Evolutionary conservation across 2,113 vertebrate species (phyloP).

Genomic region (Xiphophorus hellerii): DNA sequence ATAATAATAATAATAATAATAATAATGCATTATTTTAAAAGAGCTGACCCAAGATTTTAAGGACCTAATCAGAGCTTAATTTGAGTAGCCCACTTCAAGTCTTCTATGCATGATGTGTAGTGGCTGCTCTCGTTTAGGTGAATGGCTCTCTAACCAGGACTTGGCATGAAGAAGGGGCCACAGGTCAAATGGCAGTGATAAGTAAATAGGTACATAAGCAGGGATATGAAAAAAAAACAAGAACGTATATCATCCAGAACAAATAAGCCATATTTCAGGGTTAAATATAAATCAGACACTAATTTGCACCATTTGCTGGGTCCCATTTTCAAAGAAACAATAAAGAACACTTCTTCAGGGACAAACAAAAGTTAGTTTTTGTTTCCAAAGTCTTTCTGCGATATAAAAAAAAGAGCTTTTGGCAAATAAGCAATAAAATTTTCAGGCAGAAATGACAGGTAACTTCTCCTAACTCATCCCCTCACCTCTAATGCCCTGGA

Average conservation of each 20-base stretch:
- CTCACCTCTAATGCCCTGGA: neutral
- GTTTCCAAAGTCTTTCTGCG: neutral
- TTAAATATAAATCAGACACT: neutral
- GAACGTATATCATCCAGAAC: too few relatives aligned
- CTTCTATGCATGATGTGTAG: neutral
- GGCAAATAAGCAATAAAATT: neutral
- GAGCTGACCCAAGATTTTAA: too few relatives aligned
- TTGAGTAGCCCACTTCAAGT: neutral
- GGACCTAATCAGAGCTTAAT: too few relatives aligned
- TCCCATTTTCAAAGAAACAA: too few relatives aligned
- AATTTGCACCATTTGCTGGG: neutral
- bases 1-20: too few relatives aligned
- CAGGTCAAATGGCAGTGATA: too few relatives aligned
- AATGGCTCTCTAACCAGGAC: too few relatives aligned
- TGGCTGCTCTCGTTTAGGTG: neutral
- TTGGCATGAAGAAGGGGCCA: too few relatives aligned
- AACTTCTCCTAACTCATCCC: neutral
- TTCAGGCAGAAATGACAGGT: neutral
- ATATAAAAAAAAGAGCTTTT: neutral
- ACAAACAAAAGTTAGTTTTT: neutral
- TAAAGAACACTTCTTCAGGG: neutral
- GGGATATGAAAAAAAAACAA: too few relatives aligned
- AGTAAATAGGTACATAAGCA: too few relatives aligned
- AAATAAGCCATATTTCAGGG: too few relatives aligned
- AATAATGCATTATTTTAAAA: too few relatives aligned